A percentile compares a stretch with the other conserved stretches of the same genome.
phyloP scores from a whole-genome alignment of 2,797 vertebrate genomes.

The Esox masquinongy region DNA sequence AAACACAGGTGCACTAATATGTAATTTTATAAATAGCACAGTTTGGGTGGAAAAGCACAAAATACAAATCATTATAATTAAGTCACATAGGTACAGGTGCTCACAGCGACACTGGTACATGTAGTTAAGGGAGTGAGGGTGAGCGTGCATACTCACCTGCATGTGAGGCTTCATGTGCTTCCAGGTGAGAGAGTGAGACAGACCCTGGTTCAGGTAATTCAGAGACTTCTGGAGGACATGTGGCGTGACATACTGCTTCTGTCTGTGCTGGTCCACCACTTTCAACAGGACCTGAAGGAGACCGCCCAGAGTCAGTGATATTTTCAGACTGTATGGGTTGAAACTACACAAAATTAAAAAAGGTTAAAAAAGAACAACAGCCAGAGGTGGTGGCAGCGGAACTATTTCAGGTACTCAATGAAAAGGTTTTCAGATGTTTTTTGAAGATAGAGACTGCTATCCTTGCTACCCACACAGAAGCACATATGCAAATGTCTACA shows the following conservation, averaged over 20 bases:
- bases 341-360: background rate
- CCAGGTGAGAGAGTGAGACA: slow-evolving; percentile 92
- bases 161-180: slow-evolving; percentile 96
- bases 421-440: too few species aligned
- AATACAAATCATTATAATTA: background rate
- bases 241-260: slow-evolving; percentile 90
- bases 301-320: background rate
- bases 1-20: background rate
- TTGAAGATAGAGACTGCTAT: too few species aligned
- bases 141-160: slow-evolving; percentile 74
- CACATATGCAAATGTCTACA: too few species aligned
- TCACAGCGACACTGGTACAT: background rate
- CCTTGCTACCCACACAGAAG: too few species aligned
- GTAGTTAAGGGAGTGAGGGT: background rate
- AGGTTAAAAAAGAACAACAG: too few species aligned
- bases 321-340: background rate
- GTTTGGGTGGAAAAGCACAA: background rate
- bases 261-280: slow-evolving; percentile 90
- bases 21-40: background rate
- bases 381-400: too few species aligned
- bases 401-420: too few species aligned
- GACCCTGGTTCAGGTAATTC: slow-evolving; percentile 89
- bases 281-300: slow-evolving; percentile 81
- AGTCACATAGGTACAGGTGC: background rate
- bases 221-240: slow-evolving; percentile 92